Evolutionary conservation across 2,113 vertebrate genomes (phyloP), one percentile per base, ranked within the genome.

Genomic region (Notothenia rossii): DNA sequence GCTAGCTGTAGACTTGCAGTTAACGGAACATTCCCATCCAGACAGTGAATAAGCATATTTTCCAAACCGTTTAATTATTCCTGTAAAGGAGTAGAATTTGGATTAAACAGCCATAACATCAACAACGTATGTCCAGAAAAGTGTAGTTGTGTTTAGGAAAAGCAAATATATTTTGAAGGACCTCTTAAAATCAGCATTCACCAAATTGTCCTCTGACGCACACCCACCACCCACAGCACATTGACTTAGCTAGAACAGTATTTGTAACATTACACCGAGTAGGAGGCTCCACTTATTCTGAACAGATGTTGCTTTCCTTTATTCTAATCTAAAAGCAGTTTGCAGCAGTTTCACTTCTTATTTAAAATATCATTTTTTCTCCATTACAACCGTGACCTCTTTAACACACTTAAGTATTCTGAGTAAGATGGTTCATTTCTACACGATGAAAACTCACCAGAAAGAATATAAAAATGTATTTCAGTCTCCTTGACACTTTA

Each of bases 301-400:
- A 86, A 59, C 76, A 85, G 82, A 83, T 75, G 83, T 70, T 77
- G 49, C 77, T 76, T 61, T 86, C 36, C 22, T 70, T 33, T 68
- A 36, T 75, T 72, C 2, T 84, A 48, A 81, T 76, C 55, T 25
- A 22, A 51, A 51, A 14, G 46, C 49, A 65, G 40, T 85, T 46
- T 79, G 53, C 66, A 55, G 29, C 49, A 68, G 60, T 63, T 48
- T 45, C n/a, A 11, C 51, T 60, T 75, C 36, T 40, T 66, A 59
- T 69, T 79, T 68, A 84, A 84, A 83, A 56, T 65, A 2, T 65
- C 10, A 49, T 74, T 40, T 66, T 72, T 70, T 40, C 80, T 71
- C 51, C 17, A 70, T 79, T 73, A 75, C 64, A 79, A 45, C 60
- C 20, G 7, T 7, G 3, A 72, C 68, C 60, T 64, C 17, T 69